A percentile compares a stretch with the other conserved stretches of the same genome.
Conservation (phyloP, 1,140 invertebrate genomes). For the Zaprionus africanus region DNA sequence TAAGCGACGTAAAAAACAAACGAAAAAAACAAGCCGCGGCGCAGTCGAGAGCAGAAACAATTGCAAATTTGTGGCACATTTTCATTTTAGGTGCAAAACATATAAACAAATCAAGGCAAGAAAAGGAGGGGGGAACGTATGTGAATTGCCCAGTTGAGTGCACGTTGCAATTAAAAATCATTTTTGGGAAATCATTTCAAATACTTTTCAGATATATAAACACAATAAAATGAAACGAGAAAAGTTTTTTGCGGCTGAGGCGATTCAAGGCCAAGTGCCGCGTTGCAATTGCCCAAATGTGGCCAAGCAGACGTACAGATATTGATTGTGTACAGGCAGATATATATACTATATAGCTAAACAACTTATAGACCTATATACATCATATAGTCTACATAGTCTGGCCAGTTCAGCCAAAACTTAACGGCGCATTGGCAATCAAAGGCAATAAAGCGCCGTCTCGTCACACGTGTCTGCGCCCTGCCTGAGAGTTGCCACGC, state of each 20-base stretch:
- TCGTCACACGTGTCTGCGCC: slow-evolving; percentile 1
- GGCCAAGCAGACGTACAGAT: not conserved
- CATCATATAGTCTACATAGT: slow-evolving; percentile 17
- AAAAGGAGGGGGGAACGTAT: no score
- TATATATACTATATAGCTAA: not conserved
- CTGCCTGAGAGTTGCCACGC: not conserved
- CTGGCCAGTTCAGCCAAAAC: not conserved
- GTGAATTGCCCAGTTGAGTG: slow-evolving; percentile 2
- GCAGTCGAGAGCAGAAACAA: not conserved
- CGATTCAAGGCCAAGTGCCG: slow-evolving; percentile 45
- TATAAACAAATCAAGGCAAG: slow-evolving; percentile 9
- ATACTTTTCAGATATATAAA: slow-evolving; percentile 28
- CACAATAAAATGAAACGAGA: not conserved
- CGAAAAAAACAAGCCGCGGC: no score
- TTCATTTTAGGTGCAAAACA: not conserved
- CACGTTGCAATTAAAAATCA: slow-evolving; percentile 45
- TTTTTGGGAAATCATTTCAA: slow-evolving; percentile 16
- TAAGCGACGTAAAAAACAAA: not conserved
- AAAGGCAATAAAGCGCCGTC: not conserved
- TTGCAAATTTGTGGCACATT: slow-evolving; percentile 21
- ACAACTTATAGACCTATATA: not conserved
- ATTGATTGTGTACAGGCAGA: slow-evolving; percentile 6
- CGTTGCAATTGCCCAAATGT: not conserved
- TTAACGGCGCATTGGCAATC: not conserved
- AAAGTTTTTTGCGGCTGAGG: not conserved